Conservation (phyloP, 2,113 vertebrate genomes). For the Zapus hudsonius region DNA sequence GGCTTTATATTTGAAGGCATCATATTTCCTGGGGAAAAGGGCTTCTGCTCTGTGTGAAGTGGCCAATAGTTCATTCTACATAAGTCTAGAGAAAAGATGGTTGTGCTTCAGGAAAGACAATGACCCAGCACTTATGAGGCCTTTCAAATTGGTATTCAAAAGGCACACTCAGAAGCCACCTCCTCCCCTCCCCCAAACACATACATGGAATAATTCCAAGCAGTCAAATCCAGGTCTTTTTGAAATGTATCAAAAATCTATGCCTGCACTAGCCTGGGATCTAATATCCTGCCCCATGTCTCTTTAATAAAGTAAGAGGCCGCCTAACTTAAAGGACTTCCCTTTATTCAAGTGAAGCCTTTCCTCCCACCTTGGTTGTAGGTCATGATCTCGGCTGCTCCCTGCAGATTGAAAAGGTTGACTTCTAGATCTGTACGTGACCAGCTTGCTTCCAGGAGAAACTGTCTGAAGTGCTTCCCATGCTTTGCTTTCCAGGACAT, state of each 20-base stretch:
- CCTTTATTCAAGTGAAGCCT: slow-evolving; percentile 39
- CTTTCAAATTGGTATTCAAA: neutral
- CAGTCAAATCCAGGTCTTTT: neutral
- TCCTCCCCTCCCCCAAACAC: neutral
- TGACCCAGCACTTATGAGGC: neutral
- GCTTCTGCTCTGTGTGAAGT: neutral
- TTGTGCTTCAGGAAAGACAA: neutral
- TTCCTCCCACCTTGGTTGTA: slow-evolving; percentile 54
- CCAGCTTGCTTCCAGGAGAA: slow-evolving; percentile 52
- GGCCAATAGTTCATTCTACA: neutral
- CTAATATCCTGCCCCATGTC: slow-evolving; percentile 46
- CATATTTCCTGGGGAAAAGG: neutral
- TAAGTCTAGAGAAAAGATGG: neutral
- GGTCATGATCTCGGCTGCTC: slow-evolving; percentile 59
- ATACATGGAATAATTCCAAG: neutral
- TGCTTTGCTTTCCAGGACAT: slow-evolving; percentile 36
- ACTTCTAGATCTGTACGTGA: slow-evolving; percentile 35
- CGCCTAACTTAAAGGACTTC: neutral
- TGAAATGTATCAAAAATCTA: slow-evolving; percentile 35
- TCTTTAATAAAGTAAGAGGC: slow-evolving; percentile 50
- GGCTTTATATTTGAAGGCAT: neutral
- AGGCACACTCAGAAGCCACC: neutral
- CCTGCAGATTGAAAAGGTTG: slow-evolving; percentile 70
- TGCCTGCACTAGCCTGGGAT: slow-evolving; percentile 13
- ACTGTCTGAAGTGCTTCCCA: slow-evolving; percentile 3